A percentile compares a stretch with the other conserved stretches of the same genome.
phyloP scores from a whole-genome alignment of 1,140 invertebrate species.

The Trachelipus rathkii region DNA sequence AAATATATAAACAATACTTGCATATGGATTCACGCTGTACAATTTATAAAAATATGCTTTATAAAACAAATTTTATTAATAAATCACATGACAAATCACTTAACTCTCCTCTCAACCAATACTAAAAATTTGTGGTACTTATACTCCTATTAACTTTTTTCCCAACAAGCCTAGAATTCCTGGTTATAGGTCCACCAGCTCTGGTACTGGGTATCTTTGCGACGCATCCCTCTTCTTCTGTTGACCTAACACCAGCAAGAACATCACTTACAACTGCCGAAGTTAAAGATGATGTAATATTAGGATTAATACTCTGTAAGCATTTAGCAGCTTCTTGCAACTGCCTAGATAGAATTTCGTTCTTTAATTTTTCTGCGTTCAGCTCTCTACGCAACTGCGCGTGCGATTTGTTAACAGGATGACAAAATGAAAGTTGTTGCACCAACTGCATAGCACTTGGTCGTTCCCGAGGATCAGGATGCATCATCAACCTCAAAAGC shows the following conservation, averaged over 20 bases:
- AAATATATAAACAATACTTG: constrained; percentile 8
- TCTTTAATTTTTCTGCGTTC: constrained; percentile 71
- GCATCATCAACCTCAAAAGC: constrained; percentile 68
- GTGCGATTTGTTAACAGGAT: constrained; percentile 68
- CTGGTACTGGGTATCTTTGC: not conserved
- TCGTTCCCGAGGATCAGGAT: constrained; percentile 60
- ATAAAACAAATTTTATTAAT: not conserved
- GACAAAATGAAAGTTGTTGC: constrained; percentile 63
- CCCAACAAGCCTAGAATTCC: not conserved
- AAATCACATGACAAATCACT: constrained; percentile 1
- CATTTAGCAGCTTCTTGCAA: constrained; percentile 50
- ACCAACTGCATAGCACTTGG: constrained; percentile 63
- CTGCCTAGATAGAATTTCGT: constrained; percentile 69
- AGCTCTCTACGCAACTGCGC: constrained; percentile 72
- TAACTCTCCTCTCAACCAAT: not conserved
- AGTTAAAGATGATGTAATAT: not conserved
- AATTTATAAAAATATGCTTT: constrained; percentile 1
- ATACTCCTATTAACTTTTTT: not conserved
- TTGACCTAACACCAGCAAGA: not conserved
- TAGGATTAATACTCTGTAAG: constrained; percentile 37
- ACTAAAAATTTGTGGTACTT: not conserved
- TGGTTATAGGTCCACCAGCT: not conserved
- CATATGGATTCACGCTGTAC: constrained; percentile 2
- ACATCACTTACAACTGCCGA: not conserved
- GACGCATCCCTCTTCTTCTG: not conserved